phyloP scores from a whole-genome alignment of 2,797 vertebrate species.

The Parauchenoglanis punctatus region DNA sequence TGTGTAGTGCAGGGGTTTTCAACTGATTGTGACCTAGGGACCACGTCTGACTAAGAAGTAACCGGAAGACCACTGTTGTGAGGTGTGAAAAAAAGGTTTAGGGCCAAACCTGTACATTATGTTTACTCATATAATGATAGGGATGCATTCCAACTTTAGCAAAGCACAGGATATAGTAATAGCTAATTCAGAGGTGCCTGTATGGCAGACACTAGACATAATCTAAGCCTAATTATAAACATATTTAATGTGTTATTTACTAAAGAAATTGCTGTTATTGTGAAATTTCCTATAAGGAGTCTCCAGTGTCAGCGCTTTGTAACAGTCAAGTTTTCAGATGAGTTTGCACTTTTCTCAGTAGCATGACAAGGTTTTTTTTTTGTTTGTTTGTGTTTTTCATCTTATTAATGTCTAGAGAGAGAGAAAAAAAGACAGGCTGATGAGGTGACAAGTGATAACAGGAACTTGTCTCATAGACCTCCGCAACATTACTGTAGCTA shows the following conservation, averaged over 20 bases:
- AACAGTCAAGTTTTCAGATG: not conserved
- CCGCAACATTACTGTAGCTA: not conserved
- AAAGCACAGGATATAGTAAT: too few relatives aligned
- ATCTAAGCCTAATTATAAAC: not conserved
- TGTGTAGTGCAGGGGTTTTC: not conserved
- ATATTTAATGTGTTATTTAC: not conserved
- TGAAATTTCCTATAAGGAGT: not conserved
- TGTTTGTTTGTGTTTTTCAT: too few relatives aligned
- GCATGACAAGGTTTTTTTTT: not conserved
- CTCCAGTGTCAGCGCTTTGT: not conserved
- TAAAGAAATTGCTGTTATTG: not conserved
- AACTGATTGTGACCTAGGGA: too few relatives aligned
- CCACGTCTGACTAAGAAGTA: too few relatives aligned
- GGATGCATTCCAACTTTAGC: too few relatives aligned
- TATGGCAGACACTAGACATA: not conserved
- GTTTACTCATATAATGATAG: too few relatives aligned
- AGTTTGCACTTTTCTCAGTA: not conserved
- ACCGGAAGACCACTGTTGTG: too few relatives aligned
- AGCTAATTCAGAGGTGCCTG: not conserved
- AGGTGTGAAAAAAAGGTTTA: too few relatives aligned
- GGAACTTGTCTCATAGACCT: not conserved
- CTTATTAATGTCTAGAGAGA: not conserved
- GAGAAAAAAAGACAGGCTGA: not conserved
- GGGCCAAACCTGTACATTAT: too few relatives aligned
- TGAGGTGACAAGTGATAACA: not conserved